Percentiles rank a stretch among this genome's conserved stretches.
phyloP scores from a whole-genome alignment of 2,888 invertebrate species.

The Diaphora mendica region DNA sequence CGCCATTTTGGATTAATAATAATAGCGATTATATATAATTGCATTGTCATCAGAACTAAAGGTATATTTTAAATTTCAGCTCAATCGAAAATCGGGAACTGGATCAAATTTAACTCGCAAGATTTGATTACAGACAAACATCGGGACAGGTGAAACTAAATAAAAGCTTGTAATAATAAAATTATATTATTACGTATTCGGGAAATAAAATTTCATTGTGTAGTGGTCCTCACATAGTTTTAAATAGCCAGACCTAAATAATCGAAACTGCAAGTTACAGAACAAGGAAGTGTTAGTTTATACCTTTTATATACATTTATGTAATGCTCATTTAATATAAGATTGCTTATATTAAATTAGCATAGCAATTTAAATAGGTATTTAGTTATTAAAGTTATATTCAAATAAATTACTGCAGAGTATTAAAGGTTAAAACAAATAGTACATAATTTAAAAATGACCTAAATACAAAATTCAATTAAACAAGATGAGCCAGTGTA shows the following conservation, averaged over 20 bases:
- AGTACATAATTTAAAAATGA: neutral
- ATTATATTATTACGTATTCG: no score
- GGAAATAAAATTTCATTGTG: neutral
- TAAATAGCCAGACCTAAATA: neutral
- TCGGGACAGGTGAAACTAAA: no score
- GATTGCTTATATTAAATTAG: neutral
- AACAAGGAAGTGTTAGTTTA: no score
- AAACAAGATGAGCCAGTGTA: neutral
- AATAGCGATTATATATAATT: no score
- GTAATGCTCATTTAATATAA: neutral
- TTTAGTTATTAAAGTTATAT: neutral
- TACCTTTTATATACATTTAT: neutral
- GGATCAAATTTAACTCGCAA: no score
- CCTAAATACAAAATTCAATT: neutral
- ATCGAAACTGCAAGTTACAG: neutral
- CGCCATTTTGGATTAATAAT: no score
- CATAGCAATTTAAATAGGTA: neutral
- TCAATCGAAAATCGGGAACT: no score
- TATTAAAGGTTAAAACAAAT: neutral
- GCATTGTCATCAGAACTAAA: no score
- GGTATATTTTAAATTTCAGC: no score
- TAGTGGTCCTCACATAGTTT: neutral
- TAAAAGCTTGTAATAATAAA: no score
- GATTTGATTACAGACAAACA: no score
- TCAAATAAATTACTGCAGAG: neutral